Evolutionary conservation across 2,888 invertebrate species (phyloP), one percentile per base, ranked within the genome.

Genomic region (Poecilus cupreus): DNA sequence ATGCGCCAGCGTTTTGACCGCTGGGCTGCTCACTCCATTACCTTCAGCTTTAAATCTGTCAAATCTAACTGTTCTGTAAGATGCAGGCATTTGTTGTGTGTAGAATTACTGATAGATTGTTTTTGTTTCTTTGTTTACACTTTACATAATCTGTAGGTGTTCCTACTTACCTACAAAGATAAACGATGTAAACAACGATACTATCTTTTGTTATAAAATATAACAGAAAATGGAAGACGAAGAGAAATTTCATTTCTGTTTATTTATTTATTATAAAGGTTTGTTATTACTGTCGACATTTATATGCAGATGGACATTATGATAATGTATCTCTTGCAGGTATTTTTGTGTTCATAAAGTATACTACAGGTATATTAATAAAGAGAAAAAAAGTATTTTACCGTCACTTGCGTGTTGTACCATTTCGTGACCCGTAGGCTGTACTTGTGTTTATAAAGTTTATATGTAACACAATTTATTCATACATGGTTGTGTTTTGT

Each of bases 101-200:
- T 60, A 26, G 26, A 22, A 60, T 60, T 60, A 60, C 60, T 26
- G 24, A 60, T 13, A 60, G 24, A 24, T 60, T 24, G 60, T 60
- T 60, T 24, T 60, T 32, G 1, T 54, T 20, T 13, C n/a, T 60
- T 60, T 60, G 60, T 60, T 60, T 60, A 26, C 43, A 5, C 26
- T 60, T 60, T 60, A 60, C 60, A 60, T 60, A 60, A 60, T 60
- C 60, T 60, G 60, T 60, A 60, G 60, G 24, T 26, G 24, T n/a
- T 26, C 60, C 60, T 60, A 60, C 24, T 60, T 60, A 60, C 60
- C 60, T 60, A 60, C 24, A 60, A 60, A 60, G 60, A 60, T 60
- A 60, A 43, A 60, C 5, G 24, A 60, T 26, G 60, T 60, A 60
- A 60, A 60, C 60, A 60, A 60, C 24, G 60, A 60, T 60, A 60